These are phyloP conservation scores for Crax fasciolata DNA, from an alignment of 2,797 vertebrate genomes.

Conservation along the genomic window DNA sequence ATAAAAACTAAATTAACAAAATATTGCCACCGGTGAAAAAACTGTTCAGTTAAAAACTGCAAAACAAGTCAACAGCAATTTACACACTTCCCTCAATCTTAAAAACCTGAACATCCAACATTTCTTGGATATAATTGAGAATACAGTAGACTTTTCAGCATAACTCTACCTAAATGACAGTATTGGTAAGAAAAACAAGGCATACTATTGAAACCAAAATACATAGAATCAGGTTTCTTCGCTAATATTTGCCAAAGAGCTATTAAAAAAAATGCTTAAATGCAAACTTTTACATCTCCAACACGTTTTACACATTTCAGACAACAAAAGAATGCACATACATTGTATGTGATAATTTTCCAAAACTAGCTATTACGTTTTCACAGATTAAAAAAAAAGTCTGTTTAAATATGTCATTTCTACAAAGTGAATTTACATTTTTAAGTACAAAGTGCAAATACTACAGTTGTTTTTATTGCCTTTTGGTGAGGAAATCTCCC, in stretches of 20 bases:
- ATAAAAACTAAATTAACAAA: neutral
- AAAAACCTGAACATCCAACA: constrained; percentile 32
- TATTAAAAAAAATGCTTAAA: constrained; percentile 70
- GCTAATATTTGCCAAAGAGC: constrained; percentile 50
- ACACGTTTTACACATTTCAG: constrained; percentile 83
- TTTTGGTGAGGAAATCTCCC: constrained; percentile 88
- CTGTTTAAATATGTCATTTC: constrained; percentile 95
- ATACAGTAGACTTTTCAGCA: constrained; percentile 34
- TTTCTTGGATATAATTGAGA: neutral
- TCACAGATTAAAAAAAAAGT: constrained; percentile 93
- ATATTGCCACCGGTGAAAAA: neutral
- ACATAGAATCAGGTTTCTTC: constrained; percentile 24
- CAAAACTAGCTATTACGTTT: constrained; percentile 89
- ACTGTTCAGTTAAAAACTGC: neutral
- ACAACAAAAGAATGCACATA: constrained; percentile 92
- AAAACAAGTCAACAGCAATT: neutral
- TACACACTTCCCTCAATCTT: neutral
- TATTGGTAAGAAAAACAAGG: constrained; percentile 23
- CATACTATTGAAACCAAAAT: constrained; percentile 19
- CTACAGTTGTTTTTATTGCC: constrained; percentile 88
- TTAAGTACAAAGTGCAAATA: constrained; percentile 99
- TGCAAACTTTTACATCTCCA: constrained; percentile 88
- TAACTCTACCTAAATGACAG: constrained; percentile 41
- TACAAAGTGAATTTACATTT: constrained; percentile 99
- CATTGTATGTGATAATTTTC: constrained; percentile 94